These are phyloP conservation scores for Polyploca ridens DNA, from an alignment of 2,888 invertebrate genomes.

Conservation along the genomic window DNA sequence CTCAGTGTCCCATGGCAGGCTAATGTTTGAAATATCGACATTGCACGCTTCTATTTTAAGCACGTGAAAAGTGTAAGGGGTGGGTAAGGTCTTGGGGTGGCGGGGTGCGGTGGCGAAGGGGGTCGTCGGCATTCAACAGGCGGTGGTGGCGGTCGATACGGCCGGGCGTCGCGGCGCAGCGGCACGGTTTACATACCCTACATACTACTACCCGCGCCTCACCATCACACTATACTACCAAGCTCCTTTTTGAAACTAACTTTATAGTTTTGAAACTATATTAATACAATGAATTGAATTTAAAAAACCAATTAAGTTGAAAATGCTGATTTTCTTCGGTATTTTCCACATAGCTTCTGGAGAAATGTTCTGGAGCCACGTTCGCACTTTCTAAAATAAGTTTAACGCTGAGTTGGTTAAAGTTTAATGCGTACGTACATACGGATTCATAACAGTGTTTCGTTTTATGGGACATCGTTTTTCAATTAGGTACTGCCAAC, in stretches of 20 bases:
- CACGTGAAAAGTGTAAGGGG: slow-evolving; percentile 78
- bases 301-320: neutral
- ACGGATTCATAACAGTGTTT: neutral
- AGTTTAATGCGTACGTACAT: neutral
- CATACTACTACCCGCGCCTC: slow-evolving; percentile 34
- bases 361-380: neutral
- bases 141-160: slow-evolving; percentile 75
- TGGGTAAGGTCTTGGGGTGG: slow-evolving; percentile 64
- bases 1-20: slow-evolving; percentile 66
- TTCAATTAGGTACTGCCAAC: slow-evolving; percentile 9
- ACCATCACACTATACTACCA: neutral
- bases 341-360: no score
- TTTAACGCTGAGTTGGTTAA: neutral
- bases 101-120: slow-evolving; percentile 49
- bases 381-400: neutral
- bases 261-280: neutral
- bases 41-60: slow-evolving; percentile 81
- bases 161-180: slow-evolving; percentile 73
- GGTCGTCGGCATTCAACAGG: slow-evolving; percentile 81
- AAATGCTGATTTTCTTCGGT: neutral
- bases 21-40: slow-evolving; percentile 82
- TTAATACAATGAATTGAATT: neutral
- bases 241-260: neutral
- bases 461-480: slow-evolving; percentile 11
- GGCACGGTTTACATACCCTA: slow-evolving; percentile 61